Evolutionary conservation across 1,140 invertebrate genomes (phyloP).

Genomic region (Xylocopa sonorina): DNA sequence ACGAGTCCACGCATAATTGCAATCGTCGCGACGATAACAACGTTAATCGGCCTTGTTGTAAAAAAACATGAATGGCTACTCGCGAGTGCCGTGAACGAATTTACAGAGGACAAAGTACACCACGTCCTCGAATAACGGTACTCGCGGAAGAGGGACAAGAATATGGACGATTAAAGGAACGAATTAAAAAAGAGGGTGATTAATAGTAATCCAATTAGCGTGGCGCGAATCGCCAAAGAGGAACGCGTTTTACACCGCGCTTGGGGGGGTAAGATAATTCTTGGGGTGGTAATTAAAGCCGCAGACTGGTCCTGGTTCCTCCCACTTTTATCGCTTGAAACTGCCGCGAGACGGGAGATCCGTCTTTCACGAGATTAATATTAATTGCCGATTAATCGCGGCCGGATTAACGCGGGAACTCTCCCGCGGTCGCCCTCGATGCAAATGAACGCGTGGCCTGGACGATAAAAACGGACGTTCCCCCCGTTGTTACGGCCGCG

Average conservation of each 20-base stretch:
- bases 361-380: not conserved
- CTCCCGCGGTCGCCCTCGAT: not conserved
- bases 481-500: not conserved
- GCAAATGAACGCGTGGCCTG: not conserved
- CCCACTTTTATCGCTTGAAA: not conserved
- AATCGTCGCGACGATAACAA: not conserved
- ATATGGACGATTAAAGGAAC: too few relatives aligned
- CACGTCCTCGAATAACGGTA: not conserved
- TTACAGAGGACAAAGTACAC: not conserved
- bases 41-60: not conserved
- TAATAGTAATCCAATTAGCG: too few relatives aligned
- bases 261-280: too few relatives aligned
- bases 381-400: not conserved
- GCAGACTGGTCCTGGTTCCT: not conserved
- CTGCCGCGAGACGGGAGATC: not conserved
- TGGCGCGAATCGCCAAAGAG: too few relatives aligned
- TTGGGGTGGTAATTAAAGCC: too few relatives aligned
- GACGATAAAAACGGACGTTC: not conserved
- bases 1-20: constrained; percentile 1
- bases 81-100: not conserved
- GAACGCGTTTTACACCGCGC: too few relatives aligned
- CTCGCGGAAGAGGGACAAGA: not conserved
- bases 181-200: too few relatives aligned
- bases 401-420: not conserved
- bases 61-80: not conserved